Conservation (phyloP, 2,888 invertebrate species). For the Nephrotoma appendiculata region DNA sequence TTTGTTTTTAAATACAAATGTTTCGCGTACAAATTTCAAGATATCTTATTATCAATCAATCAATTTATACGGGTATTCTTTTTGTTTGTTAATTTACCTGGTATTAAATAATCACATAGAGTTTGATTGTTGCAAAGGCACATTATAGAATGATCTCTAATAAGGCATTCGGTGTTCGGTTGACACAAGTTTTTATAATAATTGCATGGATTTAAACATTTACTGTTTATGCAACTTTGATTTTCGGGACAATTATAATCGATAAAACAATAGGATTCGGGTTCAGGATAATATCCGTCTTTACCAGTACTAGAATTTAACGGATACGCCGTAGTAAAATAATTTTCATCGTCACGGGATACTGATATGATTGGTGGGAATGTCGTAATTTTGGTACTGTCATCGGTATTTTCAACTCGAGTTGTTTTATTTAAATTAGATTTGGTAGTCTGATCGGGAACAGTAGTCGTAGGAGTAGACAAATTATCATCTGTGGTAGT, state of each 20-base stretch:
- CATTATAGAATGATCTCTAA: conserved; percentile 37
- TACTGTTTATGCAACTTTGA: conserved; percentile 34
- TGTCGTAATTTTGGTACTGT: neutral
- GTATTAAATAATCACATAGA: conserved; percentile 39
- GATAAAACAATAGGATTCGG: conserved; percentile 17
- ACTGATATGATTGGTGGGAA: neutral
- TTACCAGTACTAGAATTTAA: neutral
- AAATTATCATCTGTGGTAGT: no score
- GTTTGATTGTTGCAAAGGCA: conserved; percentile 39
- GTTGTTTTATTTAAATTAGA: neutral
- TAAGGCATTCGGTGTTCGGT: conserved; percentile 34
- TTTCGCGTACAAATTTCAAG: neutral
- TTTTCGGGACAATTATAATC: conserved; percentile 30
- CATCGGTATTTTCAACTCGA: neutral
- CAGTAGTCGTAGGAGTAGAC: neutral
- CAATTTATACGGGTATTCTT: neutral
- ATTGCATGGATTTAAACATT: conserved; percentile 39
- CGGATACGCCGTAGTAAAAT: neutral
- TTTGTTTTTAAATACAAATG: neutral
- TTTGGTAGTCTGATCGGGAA: neutral
- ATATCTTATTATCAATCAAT: neutral
- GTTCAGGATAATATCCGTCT: neutral
- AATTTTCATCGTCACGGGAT: neutral
- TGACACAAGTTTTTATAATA: conserved; percentile 31
- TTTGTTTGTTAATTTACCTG: conserved; percentile 37